Conservation (phyloP, 30 jellyfish, hydroid and myxozoan genomes). For the Phacellophora camtschatica region DNA sequence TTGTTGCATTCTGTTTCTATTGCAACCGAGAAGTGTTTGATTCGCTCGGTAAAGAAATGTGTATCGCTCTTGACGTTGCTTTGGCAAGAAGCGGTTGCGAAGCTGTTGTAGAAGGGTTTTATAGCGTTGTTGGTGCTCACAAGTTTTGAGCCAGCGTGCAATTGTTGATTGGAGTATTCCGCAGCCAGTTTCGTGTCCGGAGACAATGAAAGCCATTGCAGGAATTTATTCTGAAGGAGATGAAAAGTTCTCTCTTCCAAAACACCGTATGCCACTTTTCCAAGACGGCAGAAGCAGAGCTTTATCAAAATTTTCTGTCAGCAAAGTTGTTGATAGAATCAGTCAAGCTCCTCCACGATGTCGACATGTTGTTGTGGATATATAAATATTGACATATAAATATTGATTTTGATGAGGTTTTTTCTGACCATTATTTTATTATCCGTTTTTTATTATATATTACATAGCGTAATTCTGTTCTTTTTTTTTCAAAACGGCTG, state of each 20-base stretch:
- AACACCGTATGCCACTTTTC: conserved; percentile 6
- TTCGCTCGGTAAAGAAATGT: conserved; percentile 33
- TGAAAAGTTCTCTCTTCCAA: neutral
- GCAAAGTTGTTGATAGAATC: conserved; percentile 24
- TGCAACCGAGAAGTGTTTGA: neutral
- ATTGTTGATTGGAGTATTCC: conserved; percentile 27
- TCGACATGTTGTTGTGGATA: neutral
- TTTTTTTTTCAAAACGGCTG: too few relatives aligned
- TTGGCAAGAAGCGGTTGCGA: conserved; percentile 17
- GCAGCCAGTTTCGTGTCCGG: conserved; percentile 11
- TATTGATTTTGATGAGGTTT: too few relatives aligned
- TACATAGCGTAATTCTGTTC: too few relatives aligned
- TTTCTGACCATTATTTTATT: too few relatives aligned
- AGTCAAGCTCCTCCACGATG: neutral
- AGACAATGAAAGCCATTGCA: neutral
- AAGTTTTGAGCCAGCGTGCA: conserved; percentile 1
- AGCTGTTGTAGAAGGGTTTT: conserved; percentile 29
- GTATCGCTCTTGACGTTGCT: conserved; percentile 32
- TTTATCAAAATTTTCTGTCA: neutral
- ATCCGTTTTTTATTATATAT: too few relatives aligned
- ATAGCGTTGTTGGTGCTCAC: neutral
- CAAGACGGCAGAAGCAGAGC: conserved; percentile 10
- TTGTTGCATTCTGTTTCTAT: neutral
- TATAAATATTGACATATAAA: too few relatives aligned
- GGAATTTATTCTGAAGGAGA: neutral